Percentiles rank a stretch among this genome's conserved stretches.
Conservation (phyloP, 1,140 invertebrate genomes). For the Orius insidiosus region DNA sequence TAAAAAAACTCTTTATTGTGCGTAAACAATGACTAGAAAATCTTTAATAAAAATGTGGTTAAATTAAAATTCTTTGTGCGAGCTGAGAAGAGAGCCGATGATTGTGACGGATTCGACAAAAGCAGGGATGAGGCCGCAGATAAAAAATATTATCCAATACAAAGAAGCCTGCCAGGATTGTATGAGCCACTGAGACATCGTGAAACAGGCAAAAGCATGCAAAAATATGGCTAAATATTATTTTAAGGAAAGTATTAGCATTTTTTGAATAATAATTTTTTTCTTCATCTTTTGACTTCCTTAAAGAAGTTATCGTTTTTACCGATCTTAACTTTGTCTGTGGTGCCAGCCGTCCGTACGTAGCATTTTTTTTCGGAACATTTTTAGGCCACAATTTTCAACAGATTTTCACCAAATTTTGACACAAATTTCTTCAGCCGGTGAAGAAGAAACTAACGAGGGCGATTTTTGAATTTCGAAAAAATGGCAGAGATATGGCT, state of each 20-base stretch:
- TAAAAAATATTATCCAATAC: constrained; percentile 13
- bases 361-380: background rate
- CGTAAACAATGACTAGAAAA: background rate
- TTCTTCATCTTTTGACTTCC: background rate
- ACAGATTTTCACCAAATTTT: background rate
- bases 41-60: background rate
- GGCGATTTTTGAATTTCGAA: no score
- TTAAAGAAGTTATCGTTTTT: background rate
- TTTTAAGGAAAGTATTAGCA: constrained; percentile 3
- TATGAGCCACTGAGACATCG: constrained; percentile 11
- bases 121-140: constrained; percentile 7
- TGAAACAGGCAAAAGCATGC: constrained; percentile 11
- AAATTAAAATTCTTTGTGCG: constrained; percentile 9
- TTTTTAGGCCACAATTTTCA: background rate
- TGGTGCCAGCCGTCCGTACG: background rate
- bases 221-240: constrained; percentile 10
- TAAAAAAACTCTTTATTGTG: no score
- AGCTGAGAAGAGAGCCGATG: constrained; percentile 2
- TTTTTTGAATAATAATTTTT: background rate
- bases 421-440: background rate
- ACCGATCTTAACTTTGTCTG: no score
- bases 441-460: no score
- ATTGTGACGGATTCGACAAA: constrained; percentile 9
- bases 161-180: constrained; percentile 11
- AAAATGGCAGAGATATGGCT: no score